Base-by-base conservation (phyloP, 2,888 invertebrate species). In the Urechis unicinctus region DNA sequence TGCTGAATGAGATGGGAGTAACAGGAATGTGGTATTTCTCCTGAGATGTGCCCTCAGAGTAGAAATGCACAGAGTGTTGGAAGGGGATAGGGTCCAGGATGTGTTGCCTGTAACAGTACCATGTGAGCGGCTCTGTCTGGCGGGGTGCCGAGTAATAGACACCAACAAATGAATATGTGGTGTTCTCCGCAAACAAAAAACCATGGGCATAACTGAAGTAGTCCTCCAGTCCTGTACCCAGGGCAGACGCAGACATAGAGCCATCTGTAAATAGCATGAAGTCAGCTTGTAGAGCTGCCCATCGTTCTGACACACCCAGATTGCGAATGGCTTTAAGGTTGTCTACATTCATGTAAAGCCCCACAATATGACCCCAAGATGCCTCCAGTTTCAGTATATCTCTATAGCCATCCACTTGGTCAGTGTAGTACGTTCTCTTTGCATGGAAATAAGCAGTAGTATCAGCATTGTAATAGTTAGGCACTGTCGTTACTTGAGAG, bases 141-240 rank as follows among this genome's bases (percentile, higher is more conserved):
- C 49, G 22, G 1, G 59, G 57, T 5, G 57, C 56, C 25, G 61
- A 55, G 30, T 64, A 60, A 41, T 60, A 53, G 9, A 58, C 57
- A 0, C 66, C 66, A 29, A 61, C 61, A 48, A 65, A 66, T 3
- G 63, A 45, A 31, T 62, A 63, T 3, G 59, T 56, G 9, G 64
- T 63, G 49, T 66, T 66, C 42, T 59, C 63, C 1, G 63, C 66
- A n/a, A 57, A 44, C 13, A 58, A 26, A 49, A 66, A 66, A 1
- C 66, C 66, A 48, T 66, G 66, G 2, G 66, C 56, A 48, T 63
- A 66, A 50, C 64, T 63, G 57, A 66, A 66, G 47, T 63, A 66
- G 47, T 66, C 66, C 50, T 66, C 66, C 4, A 66, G 55, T 2
- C 66, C 66, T 1, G 59, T 61, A 3, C 63, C 62, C 46, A 61